A percentile compares a stretch with the other conserved stretches of the same genome.
phyloP scores from a whole-genome alignment of 2,797 vertebrate species.

The Lacerta viridis region DNA sequence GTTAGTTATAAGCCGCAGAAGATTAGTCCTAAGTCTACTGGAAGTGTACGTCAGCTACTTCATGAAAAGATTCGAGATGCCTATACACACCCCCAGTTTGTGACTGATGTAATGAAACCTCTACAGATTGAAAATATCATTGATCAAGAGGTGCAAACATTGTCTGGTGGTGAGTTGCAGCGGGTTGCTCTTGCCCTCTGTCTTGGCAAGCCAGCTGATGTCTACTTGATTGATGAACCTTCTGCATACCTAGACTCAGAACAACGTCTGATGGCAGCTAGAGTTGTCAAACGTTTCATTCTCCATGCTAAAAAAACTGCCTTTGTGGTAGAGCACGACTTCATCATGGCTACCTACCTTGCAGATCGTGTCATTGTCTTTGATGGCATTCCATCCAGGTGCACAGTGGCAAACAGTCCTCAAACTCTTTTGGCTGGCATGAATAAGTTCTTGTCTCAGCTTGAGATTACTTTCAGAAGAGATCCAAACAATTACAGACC shows the following conservation, averaged over 20 bases:
- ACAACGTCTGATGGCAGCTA: constrained; percentile 95
- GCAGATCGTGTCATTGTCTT: constrained; percentile 98
- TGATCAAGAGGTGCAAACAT: constrained; percentile 95
- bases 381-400: constrained; percentile 93
- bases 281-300: constrained; percentile 97
- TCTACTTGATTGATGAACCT: constrained; percentile 96
- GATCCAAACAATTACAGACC: constrained; percentile 98
- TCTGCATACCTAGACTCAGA: constrained; percentile 98
- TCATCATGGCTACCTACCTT: constrained; percentile 98
- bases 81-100: constrained; percentile 97
- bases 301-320: constrained; percentile 98
- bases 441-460: constrained; percentile 95
- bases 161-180: constrained; percentile 97
- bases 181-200: constrained; percentile 94
- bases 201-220: constrained; percentile 97
- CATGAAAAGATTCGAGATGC: constrained; percentile 98
- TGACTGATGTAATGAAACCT: constrained; percentile 98
- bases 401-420: constrained; percentile 93
- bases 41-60: constrained; percentile 93
- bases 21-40: constrained; percentile 98
- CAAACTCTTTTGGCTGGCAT: constrained; percentile 95
- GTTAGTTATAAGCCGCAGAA: constrained; percentile 99
- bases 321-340: constrained; percentile 97
- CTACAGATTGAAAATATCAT: constrained; percentile 95
- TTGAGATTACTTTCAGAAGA: constrained; percentile 98